phyloP scores from a whole-genome alignment of 2,888 invertebrate species.

The Spisula subtruncata region DNA sequence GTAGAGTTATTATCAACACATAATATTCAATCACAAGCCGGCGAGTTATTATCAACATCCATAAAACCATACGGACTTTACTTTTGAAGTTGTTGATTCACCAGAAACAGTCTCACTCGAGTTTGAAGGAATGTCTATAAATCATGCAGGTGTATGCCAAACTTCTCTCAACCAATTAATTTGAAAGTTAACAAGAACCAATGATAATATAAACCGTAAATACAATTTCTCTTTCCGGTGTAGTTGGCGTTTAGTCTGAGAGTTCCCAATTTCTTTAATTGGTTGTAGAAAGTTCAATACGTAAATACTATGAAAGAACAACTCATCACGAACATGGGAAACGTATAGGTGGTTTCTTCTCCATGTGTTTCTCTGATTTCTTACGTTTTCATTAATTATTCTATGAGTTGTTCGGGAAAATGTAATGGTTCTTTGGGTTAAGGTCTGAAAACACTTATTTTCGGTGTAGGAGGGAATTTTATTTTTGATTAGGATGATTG shows the following conservation, averaged over 20 bases:
- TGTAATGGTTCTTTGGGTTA: no score
- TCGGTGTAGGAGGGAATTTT: background rate
- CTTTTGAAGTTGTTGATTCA: background rate
- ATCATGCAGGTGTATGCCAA: constrained; percentile 36
- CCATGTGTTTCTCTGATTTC: background rate
- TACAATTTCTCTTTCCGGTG: constrained; percentile 25
- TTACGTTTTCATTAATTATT: background rate
- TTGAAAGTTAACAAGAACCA: constrained; percentile 37
- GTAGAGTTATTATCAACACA: no score
- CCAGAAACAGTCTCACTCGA: no score
- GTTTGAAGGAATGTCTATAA: constrained; percentile 20
- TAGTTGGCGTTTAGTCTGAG: constrained; percentile 22
- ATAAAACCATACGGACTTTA: no score
- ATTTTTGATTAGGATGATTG: background rate
- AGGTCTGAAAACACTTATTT: background rate
- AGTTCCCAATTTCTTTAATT: background rate
- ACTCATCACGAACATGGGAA: no score
- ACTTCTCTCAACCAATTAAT: constrained; percentile 40
- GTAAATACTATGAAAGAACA: no score
- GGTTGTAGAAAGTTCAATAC: constrained; percentile 11
- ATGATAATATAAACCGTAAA: constrained; percentile 20
- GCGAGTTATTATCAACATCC: no score
- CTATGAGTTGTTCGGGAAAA: no score
- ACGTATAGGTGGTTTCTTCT: background rate
- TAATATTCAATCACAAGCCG: no score